phyloP scores from a whole-genome alignment of 2,797 vertebrate species.

The Chiroxiphia lanceolata region DNA sequence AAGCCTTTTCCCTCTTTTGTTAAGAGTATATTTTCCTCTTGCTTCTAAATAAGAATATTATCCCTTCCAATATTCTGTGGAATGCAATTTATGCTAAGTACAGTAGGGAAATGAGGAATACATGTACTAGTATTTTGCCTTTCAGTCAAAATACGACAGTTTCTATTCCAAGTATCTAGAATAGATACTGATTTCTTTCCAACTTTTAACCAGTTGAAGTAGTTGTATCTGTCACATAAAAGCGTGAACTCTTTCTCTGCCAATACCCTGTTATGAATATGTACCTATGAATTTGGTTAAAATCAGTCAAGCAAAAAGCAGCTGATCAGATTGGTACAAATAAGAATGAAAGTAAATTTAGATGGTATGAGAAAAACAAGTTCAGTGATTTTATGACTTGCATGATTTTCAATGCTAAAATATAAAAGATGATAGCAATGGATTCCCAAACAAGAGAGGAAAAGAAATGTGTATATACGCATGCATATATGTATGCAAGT shows the following conservation, averaged over 20 bases:
- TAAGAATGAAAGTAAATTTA: not conserved
- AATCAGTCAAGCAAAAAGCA: not conserved
- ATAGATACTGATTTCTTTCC: not conserved
- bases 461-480: not conserved
- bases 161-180: not conserved
- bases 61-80: not conserved
- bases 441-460: not conserved
- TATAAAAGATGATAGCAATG: accelerated
- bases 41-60: not conserved
- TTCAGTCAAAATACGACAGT: not conserved
- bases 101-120: not conserved
- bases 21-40: not conserved
- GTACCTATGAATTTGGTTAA: not conserved
- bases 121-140: not conserved
- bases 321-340: not conserved
- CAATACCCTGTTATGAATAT: not conserved
- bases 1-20: not conserved
- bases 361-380: not conserved
- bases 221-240: not conserved
- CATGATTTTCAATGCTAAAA: not conserved
- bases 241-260: not conserved
- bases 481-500: not conserved
- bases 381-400: not conserved
- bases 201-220: not conserved
- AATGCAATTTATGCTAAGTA: not conserved